Evolutionary conservation across 2,113 vertebrate species (phyloP).

Genomic region (Scophthalmus maximus): DNA sequence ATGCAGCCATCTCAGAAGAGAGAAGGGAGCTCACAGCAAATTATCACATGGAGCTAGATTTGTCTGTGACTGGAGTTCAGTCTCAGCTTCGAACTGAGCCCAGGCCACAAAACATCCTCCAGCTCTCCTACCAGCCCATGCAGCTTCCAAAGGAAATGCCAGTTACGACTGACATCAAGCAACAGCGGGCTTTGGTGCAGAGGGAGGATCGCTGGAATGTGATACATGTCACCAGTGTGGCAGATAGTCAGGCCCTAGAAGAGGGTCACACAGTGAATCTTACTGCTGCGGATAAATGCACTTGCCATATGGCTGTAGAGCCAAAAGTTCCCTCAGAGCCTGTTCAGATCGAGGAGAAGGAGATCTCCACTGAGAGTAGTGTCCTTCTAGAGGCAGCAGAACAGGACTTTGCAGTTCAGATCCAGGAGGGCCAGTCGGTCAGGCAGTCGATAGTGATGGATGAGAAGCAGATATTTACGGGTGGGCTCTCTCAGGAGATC

Average conservation of each 20-base stretch:
- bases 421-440: conserved; percentile 86
- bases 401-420: conserved; percentile 86
- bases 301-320: conserved; percentile 78
- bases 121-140: conserved; percentile 78
- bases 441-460: conserved; percentile 86
- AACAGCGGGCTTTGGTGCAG: conserved; percentile 82
- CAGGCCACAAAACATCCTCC: conserved; percentile 73
- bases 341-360: conserved; percentile 76
- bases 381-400: conserved; percentile 79
- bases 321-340: conserved; percentile 80
- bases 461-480: conserved; percentile 83
- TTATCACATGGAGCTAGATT: conserved; percentile 74
- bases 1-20: conserved; percentile 80
- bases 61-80: conserved; percentile 69
- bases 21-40: conserved; percentile 78
- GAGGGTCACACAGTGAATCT: conserved; percentile 80
- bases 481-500: conserved; percentile 77
- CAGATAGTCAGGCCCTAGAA: conserved; percentile 78
- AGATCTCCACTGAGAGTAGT: conserved; percentile 82
- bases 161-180: conserved; percentile 67
- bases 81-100: conserved; percentile 75
- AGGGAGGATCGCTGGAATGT: conserved; percentile 84
- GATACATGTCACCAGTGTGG: conserved; percentile 79
- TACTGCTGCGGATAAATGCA: conserved; percentile 66
- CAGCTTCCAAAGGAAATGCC: conserved; percentile 84